Conservation (phyloP, 2,113 vertebrate species). For the Circaetus gallicus region DNA sequence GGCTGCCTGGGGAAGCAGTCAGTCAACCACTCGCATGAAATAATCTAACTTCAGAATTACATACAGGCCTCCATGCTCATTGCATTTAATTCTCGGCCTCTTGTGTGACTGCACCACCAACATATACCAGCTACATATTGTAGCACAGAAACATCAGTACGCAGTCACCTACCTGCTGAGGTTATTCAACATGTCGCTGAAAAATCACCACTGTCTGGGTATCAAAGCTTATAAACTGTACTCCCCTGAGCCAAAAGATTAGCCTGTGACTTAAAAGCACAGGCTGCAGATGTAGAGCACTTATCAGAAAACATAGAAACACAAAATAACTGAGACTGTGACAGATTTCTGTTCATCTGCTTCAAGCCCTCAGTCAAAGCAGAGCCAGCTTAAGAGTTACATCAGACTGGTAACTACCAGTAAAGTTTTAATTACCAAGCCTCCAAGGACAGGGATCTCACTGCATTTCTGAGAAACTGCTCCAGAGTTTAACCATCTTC, state of each 20-base stretch:
- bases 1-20: rapidly evolving
- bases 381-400: background rate
- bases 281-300: background rate
- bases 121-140: background rate
- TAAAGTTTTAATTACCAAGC: background rate
- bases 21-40: background rate
- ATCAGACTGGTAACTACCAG: background rate
- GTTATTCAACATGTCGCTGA: background rate
- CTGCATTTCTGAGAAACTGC: background rate
- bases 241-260: background rate
- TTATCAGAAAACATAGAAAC: background rate
- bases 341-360: background rate
- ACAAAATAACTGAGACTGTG: background rate
- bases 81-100: background rate
- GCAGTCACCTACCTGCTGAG: background rate
- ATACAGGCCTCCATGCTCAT: background rate
- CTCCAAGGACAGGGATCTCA: background rate
- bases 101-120: background rate
- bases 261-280: background rate
- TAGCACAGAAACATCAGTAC: background rate
- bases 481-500: background rate
- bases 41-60: background rate
- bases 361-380: background rate
- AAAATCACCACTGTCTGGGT: background rate
- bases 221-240: background rate